Evolutionary conservation across 2,888 invertebrate genomes (phyloP).

Genomic region (Holacanthella duospinosa): DNA sequence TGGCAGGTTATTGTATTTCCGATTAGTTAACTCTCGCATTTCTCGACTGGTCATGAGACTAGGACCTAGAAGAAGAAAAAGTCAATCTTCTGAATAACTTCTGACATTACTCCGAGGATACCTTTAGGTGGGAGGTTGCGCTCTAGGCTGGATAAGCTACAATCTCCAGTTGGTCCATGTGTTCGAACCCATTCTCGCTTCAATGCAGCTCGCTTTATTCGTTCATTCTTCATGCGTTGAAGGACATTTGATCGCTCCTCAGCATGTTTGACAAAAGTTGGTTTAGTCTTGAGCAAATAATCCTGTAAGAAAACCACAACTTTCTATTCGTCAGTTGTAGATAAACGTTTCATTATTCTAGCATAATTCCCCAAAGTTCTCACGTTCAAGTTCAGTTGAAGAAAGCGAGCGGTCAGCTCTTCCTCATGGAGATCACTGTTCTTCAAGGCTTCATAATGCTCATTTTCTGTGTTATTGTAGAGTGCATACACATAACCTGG

Average conservation of each 20-base stretch:
- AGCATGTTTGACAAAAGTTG: neutral
- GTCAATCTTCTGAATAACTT: neutral
- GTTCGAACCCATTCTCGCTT: slow-evolving; percentile 40
- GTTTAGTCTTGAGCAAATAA: neutral
- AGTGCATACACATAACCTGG: neutral
- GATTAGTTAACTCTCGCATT: slow-evolving; percentile 52
- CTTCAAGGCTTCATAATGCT: neutral
- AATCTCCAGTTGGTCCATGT: slow-evolving; percentile 14
- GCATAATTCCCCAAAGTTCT: too few species aligned
- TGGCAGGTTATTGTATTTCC: slow-evolving; percentile 57
- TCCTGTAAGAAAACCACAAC: too few species aligned
- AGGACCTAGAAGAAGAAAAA: too few species aligned
- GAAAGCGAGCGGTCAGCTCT: neutral
- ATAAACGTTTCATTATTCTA: too few species aligned
- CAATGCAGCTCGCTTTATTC: slow-evolving; percentile 44
- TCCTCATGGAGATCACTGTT: neutral
- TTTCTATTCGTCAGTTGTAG: too few species aligned
- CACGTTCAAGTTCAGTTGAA: neutral
- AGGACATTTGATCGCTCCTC: slow-evolving; percentile 46
- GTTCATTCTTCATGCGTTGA: slow-evolving; percentile 44
- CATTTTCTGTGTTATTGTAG: neutral
- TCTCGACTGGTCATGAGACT: slow-evolving; percentile 46
- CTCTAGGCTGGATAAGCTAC: slow-evolving; percentile 15
- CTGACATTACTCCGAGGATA: neutral
- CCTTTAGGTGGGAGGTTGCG: slow-evolving; percentile 20